A percentile compares a stretch with the other conserved stretches of the same genome.
phyloP scores from a whole-genome alignment of 1,140 invertebrate species.

The Acromyrmex charruanus region DNA sequence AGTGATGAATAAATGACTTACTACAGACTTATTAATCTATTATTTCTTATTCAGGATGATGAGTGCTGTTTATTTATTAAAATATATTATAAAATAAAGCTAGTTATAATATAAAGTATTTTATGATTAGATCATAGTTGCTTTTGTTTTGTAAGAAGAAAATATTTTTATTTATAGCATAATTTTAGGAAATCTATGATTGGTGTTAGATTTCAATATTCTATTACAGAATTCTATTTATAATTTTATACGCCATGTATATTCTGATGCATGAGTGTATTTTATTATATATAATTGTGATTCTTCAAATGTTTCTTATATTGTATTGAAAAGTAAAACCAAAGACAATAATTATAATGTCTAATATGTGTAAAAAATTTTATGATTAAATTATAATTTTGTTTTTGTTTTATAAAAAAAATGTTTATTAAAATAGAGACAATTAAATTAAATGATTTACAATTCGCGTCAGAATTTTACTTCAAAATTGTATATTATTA shows the following conservation, averaged over 20 bases:
- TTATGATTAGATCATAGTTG: not conserved
- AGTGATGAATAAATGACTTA: not conserved
- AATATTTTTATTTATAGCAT: not conserved
- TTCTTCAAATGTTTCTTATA: not conserved
- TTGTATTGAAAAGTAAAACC: not conserved
- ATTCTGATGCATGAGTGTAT: not conserved
- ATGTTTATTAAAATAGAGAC: not conserved
- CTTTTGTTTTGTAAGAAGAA: not conserved
- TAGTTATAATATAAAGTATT: slow-evolving; percentile 20
- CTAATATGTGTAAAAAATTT: no score
- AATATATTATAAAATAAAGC: not conserved
- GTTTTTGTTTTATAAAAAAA: not conserved
- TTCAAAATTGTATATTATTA: not conserved
- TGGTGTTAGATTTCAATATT: not conserved
- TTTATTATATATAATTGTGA: not conserved
- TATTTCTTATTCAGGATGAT: not conserved
- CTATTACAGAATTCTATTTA: not conserved
- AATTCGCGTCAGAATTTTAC: not conserved
- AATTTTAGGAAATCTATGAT: not conserved
- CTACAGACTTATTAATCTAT: not conserved
- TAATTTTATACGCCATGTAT: not conserved
- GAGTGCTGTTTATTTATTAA: not conserved
- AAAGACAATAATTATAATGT: no score
- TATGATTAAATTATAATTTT: not conserved
- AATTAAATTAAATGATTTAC: not conserved